These are phyloP conservation scores for Acanthurus lineatus DNA, from an alignment of 2,797 vertebrate species.

Conservation along the genomic window DNA sequence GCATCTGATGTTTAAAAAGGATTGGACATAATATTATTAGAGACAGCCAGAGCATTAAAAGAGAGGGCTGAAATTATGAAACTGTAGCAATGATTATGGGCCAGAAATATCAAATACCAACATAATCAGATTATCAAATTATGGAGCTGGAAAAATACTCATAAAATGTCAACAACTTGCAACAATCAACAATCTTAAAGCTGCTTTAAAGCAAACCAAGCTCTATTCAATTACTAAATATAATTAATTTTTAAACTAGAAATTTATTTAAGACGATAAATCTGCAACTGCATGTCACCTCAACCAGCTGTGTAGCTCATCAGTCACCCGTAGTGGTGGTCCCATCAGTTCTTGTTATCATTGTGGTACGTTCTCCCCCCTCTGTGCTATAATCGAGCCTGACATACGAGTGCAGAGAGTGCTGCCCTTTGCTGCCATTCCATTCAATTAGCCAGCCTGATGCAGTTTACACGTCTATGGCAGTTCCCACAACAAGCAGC, in stretches of 20 bases:
- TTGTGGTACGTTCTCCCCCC: constrained; percentile 28
- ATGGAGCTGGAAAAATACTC: neutral
- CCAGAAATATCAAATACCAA: constrained; percentile 6
- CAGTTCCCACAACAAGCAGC: constrained; percentile 74
- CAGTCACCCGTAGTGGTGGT: neutral
- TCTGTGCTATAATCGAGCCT: constrained; percentile 41
- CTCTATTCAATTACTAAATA: neutral
- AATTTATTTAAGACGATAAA: neutral
- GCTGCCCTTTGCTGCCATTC: constrained; percentile 54
- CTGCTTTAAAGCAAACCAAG: neutral
- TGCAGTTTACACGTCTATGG: constrained; percentile 70
- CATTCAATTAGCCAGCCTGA: constrained; percentile 66
- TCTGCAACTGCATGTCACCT: neutral
- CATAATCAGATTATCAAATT: neutral
- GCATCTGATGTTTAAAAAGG: constrained; percentile 14
- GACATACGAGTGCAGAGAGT: constrained; percentile 46
- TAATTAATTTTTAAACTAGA: neutral
- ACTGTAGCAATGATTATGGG: neutral
- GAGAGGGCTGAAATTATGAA: neutral
- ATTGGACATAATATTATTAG: neutral
- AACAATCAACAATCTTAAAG: neutral
- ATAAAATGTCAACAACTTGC: neutral
- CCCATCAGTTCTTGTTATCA: constrained; percentile 34
- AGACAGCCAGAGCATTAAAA: neutral
- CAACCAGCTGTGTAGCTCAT: constrained; percentile 16